Evolutionary conservation across 2,888 invertebrate species (phyloP).

Genomic region (Embidobia sp.): DNA sequence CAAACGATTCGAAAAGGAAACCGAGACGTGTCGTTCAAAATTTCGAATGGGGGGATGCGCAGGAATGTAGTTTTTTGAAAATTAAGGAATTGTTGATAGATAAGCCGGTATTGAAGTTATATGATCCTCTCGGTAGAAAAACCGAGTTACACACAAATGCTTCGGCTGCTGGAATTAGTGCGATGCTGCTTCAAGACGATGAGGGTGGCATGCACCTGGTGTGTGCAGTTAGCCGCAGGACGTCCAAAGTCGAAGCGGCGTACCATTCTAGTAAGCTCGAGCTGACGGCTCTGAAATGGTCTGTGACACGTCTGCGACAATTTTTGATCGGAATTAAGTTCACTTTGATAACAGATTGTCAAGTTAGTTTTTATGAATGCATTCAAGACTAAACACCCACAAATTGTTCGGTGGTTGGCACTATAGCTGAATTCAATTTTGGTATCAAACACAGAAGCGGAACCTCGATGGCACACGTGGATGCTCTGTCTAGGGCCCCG

Average conservation of each 20-base stretch:
- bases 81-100: too few species aligned
- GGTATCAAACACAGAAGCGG: not conserved
- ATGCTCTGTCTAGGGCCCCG: not conserved
- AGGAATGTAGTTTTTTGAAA: not conserved
- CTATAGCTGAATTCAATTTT: not conserved
- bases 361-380: slow-evolving; percentile 67
- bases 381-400: not conserved
- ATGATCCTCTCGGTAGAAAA: not conserved
- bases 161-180: not conserved
- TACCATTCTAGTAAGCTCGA: too few species aligned
- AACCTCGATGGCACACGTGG: not conserved
- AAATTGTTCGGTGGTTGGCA: not conserved
- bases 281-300: not conserved
- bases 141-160: slow-evolving; percentile 23
- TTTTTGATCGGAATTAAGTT: slow-evolving; percentile 1
- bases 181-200: slow-evolving; percentile 13
- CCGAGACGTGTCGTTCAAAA: too few species aligned
- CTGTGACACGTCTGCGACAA: slow-evolving; percentile 53
- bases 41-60: not conserved
- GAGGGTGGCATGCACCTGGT: not conserved
- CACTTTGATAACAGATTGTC: slow-evolving; percentile 49
- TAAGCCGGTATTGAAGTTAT: not conserved
- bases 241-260: too few species aligned
- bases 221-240: not conserved
- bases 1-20: too few species aligned